Evolutionary conservation across 2,113 vertebrate genomes (phyloP).

Genomic region (Vombatus ursinus): DNA sequence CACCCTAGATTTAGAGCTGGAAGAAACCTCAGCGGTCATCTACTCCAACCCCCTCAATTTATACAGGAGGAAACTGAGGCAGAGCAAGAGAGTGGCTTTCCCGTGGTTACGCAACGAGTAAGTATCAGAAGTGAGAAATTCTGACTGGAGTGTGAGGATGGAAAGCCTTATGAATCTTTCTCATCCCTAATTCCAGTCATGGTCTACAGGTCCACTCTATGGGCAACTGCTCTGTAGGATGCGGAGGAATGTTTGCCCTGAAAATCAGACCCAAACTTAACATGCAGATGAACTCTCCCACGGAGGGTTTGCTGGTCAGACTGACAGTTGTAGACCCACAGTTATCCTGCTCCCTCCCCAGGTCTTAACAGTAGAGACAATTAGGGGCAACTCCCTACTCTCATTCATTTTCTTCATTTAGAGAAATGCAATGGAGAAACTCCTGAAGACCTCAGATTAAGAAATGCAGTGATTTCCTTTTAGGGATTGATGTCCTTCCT

Average conservation of each 20-base stretch:
- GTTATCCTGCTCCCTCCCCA: not conserved
- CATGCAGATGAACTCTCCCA: not conserved
- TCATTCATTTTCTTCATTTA: not conserved
- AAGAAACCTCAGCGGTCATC: not conserved
- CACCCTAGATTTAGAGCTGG: not conserved
- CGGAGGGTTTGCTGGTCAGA: not conserved
- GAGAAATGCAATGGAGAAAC: not conserved
- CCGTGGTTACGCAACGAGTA: not conserved
- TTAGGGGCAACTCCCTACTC: not conserved
- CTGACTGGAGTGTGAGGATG: not conserved
- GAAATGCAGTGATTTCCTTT: not conserved
- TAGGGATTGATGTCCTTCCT: not conserved
- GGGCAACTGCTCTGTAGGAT: not conserved
- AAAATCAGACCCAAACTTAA: not conserved
- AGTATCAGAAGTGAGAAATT: not conserved
- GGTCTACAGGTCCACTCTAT: too few relatives aligned
- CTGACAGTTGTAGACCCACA: not conserved
- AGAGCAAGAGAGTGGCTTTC: not conserved
- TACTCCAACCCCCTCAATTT: not conserved
- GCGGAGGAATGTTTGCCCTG: not conserved
- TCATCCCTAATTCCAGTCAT: not conserved
- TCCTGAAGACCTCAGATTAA: not conserved
- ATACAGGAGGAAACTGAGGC: not conserved
- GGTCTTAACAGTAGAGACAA: not conserved
- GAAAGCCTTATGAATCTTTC: not conserved